Evolutionary conservation across 2,797 vertebrate genomes (phyloP).

Genomic region (Nasua narica): DNA sequence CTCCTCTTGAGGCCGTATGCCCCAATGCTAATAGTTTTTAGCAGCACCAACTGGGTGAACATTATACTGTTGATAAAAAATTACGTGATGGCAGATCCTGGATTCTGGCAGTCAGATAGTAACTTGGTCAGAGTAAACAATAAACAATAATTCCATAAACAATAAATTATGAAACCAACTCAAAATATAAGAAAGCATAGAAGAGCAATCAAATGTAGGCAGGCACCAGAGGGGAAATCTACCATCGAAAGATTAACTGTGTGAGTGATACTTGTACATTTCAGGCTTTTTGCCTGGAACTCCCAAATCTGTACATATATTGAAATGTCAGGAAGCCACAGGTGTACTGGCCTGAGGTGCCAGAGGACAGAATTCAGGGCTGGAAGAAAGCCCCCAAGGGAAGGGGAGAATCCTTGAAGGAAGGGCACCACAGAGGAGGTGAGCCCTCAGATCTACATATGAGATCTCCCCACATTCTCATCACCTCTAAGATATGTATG

Average conservation of each 20-base stretch:
- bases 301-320: neutral
- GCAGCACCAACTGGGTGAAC: neutral
- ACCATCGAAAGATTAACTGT: neutral
- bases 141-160: neutral
- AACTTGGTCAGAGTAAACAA: neutral
- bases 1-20: neutral
- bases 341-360: neutral
- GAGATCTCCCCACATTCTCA: neutral
- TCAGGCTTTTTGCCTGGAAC: neutral
- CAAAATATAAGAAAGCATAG: neutral
- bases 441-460: neutral
- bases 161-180: neutral
- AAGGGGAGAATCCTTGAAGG: neutral
- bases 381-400: neutral
- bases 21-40: neutral
- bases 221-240: neutral
- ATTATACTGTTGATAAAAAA: neutral
- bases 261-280: neutral
- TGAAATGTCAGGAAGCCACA: neutral
- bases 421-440: neutral
- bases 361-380: neutral
- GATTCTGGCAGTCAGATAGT: neutral
- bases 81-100: neutral
- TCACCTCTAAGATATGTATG: neutral
- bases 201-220: neutral